Percentiles rank a stretch among this genome's conserved stretches.
These are phyloP conservation scores for Chrosomus eos DNA, from an alignment of 2,797 vertebrate species.

Conservation along the genomic window DNA sequence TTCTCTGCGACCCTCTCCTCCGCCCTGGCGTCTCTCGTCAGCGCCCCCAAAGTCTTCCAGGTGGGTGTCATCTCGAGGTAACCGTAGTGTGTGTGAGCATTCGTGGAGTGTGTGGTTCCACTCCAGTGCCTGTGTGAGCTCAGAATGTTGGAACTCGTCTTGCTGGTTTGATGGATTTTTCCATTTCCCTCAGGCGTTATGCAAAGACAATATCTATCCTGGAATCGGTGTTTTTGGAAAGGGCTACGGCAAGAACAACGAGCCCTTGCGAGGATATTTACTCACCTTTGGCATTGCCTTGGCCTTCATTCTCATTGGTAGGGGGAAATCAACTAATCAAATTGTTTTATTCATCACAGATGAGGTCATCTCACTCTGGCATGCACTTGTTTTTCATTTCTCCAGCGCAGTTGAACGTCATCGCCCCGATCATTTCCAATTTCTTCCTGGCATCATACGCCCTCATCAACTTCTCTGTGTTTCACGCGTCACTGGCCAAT, in stretches of 20 bases:
- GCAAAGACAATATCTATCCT: constrained; percentile 98
- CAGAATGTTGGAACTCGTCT: not conserved
- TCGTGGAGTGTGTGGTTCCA: not conserved
- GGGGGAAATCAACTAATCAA: constrained; percentile 26
- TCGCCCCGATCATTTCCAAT: constrained; percentile 98
- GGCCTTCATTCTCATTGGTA: constrained; percentile 98
- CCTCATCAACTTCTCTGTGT: constrained; percentile 98
- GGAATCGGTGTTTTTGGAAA: constrained; percentile 92
- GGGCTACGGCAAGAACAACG: constrained; percentile 98
- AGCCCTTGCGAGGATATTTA: constrained; percentile 95
- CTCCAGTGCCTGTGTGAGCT: not conserved
- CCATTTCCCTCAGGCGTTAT: constrained; percentile 84
- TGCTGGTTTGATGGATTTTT: not conserved
- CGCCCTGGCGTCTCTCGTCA: constrained; percentile 96
- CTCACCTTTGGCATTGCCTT: constrained; percentile 94
- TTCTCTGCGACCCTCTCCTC: constrained; percentile 98
- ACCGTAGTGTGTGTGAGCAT: not conserved
- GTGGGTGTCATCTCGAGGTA: constrained; percentile 68
- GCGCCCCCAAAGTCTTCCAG: constrained; percentile 98
- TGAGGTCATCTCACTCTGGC: not conserved
- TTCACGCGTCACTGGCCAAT: constrained; percentile 98
- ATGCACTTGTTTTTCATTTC: constrained; percentile 54
- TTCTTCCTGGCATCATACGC: constrained; percentile 98
- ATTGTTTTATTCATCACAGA: not conserved
- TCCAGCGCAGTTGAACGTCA: constrained; percentile 90